These are phyloP conservation scores for Pantala flavescens DNA, from an alignment of 1,140 invertebrate genomes.

Conservation along the genomic window DNA sequence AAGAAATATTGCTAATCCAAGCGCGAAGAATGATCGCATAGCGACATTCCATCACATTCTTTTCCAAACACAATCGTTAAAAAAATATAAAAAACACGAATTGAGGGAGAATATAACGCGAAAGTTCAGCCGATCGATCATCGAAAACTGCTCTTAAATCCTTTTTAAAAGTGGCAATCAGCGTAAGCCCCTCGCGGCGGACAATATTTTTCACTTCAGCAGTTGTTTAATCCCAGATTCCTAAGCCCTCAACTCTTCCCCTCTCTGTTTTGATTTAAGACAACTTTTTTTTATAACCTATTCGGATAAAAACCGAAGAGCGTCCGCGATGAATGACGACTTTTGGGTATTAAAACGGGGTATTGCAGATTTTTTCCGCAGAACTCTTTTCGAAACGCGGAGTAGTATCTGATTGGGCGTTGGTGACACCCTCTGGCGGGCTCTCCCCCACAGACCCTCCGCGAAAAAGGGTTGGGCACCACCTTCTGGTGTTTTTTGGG, in stretches of 20 bases:
- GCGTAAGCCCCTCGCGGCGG: background rate
- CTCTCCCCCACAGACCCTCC: background rate
- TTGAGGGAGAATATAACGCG: no score
- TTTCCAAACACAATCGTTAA: no score
- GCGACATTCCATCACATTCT: no score
- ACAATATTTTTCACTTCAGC: conserved; percentile 2
- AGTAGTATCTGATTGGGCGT: background rate
- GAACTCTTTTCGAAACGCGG: background rate
- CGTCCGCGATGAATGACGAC: background rate
- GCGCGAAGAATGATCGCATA: no score
- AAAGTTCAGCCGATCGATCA: background rate
- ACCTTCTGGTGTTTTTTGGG: no score
- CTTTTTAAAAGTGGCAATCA: conserved; percentile 7
- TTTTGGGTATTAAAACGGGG: background rate
- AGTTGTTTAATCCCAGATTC: conserved; percentile 7
- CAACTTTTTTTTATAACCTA: background rate
- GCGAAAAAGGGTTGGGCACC: no score
- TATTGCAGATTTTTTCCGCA: conserved; percentile 5
- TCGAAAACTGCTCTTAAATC: conserved; percentile 6
- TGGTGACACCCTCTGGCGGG: background rate
- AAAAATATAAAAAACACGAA: no score
- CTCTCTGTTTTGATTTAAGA: background rate
- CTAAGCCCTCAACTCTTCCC: background rate
- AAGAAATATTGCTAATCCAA: no score
- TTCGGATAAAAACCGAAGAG: background rate